These are phyloP conservation scores for Chelonoidis abingdonii DNA, from an alignment of 2,113 vertebrate genomes.

Conservation along the genomic window DNA sequence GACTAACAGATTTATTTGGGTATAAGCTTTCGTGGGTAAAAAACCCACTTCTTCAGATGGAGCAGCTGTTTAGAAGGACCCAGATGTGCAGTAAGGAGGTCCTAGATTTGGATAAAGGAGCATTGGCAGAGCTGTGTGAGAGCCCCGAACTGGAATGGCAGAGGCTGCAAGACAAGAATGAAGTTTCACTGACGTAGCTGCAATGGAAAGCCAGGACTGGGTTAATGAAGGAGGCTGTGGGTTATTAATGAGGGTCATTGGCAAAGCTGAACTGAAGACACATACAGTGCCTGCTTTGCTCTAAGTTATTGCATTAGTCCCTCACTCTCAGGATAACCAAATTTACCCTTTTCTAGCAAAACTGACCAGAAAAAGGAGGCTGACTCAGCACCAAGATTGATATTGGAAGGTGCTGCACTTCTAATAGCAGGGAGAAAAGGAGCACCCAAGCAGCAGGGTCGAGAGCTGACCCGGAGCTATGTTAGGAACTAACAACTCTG, in stretches of 20 bases:
- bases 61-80: not conserved
- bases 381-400: not conserved
- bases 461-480: not conserved
- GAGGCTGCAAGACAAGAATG: not conserved
- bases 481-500: not conserved
- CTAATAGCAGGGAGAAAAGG: not conserved
- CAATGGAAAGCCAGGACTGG: accelerated
- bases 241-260: accelerated
- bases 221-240: accelerated
- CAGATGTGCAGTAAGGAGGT: not conserved
- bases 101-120: not conserved
- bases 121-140: not conserved
- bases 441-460: not conserved
- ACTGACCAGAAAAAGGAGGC: not conserved
- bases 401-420: not conserved
- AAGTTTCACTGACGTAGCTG: not conserved
- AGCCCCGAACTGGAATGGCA: accelerated
- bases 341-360: not conserved
- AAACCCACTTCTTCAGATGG: no score
- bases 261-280: not conserved
- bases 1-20: no score
- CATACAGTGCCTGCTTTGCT: not conserved
- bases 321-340: not conserved
- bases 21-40: no score
- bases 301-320: not conserved